Conservation (phyloP, 2,113 vertebrate genomes). For the Zapus hudsonius region DNA sequence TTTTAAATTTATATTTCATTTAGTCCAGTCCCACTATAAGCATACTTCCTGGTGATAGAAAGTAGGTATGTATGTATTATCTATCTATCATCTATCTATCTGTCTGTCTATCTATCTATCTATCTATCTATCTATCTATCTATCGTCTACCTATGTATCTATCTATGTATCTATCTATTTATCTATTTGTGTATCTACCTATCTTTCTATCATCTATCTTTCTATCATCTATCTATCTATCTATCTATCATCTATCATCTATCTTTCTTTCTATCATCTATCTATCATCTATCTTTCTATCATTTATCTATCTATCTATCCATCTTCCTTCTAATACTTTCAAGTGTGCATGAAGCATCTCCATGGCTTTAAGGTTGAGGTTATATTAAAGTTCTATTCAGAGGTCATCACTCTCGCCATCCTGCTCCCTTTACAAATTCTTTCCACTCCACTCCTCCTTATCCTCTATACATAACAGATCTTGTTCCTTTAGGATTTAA, state of each 20-base stretch:
- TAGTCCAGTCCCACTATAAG: neutral
- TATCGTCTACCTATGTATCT: neutral
- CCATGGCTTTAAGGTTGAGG: neutral
- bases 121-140: neutral
- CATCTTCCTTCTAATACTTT: neutral
- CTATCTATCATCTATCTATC: neutral
- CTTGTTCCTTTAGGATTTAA: neutral
- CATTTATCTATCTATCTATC: too few relatives aligned
- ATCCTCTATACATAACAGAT: neutral
- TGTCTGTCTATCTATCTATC: neutral
- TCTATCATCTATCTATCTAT: too few relatives aligned
- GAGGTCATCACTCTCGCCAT: neutral
- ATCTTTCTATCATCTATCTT: too few relatives aligned
- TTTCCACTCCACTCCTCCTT: neutral
- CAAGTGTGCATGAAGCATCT: neutral
- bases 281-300: too few relatives aligned
- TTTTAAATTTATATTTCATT: conserved; percentile 9
- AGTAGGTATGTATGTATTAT: neutral
- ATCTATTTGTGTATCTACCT: too few relatives aligned
- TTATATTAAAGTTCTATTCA: neutral
- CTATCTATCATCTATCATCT: too few relatives aligned
- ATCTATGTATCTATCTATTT: neutral
- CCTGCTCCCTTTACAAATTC: neutral
- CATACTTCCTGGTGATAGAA: neutral
- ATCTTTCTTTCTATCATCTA: too few relatives aligned